Evolutionary conservation across 2,113 vertebrate species (phyloP), one percentile per base, ranked within the genome.

Genomic region (Sorex fumeus): DNA sequence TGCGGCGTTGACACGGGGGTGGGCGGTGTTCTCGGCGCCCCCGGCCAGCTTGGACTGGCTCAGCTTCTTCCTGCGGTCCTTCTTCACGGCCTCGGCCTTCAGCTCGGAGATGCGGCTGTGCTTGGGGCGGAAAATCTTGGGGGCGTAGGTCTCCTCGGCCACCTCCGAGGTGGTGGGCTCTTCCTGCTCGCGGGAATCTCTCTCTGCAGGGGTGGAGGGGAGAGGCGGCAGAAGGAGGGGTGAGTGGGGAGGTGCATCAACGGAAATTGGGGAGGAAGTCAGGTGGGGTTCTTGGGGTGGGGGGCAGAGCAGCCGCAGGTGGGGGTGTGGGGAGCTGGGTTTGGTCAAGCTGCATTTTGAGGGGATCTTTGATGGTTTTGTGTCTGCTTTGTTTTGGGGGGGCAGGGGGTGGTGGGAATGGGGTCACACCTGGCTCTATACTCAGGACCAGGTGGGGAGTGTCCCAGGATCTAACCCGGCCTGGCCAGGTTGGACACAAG

Each of bases 21-120:
- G 98, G 0, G 98, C 98, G 0, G 99, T 99, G 97, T 99, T 99
- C 96, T 98, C 96, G 0, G 98, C 96, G 27, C 98, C 97, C 6
- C 98, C 98, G 34, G 99, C 95, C 0, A 98, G 97, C 94, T 98
- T 98, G 93, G 98, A 98, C 95, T 98, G 98, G 75, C 98, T 98
- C 87, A 98, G 90, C 96, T 99, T 99, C 98, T 99, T 99, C 93
- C 98, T 98, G 76, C 98, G 98, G 85, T 99, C 98, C 89, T 99
- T 99, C 96, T 98, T 98, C 97, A 99, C 93, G 0, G 99, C 99
- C 40, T 98, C 98, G 0, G 97, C 98, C 96, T 99, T 99, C 96
- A 98, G 98, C 94, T 98, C 99, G 0, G 98, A 98, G 88, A 99
- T 98, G 83, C 97, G 97, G 12, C 95, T 97, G 0, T 97, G 97